Conservation (phyloP, 1,140 invertebrate genomes). For the Condylostylus longicornis region DNA sequence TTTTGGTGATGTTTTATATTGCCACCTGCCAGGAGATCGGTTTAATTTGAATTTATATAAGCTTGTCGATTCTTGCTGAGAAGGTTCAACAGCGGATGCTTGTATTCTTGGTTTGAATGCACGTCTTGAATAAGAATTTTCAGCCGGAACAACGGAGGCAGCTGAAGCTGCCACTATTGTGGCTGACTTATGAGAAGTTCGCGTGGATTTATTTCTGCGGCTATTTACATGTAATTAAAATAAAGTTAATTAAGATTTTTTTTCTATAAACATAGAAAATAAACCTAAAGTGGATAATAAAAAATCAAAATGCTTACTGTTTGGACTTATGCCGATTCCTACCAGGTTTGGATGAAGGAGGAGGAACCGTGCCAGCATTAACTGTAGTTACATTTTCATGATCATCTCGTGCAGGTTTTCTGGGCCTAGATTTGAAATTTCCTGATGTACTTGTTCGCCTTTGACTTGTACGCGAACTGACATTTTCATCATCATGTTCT, state of each 20-base stretch:
- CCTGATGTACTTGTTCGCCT: slow-evolving; percentile 33
- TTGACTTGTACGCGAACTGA: too few relatives aligned
- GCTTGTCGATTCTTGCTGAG: slow-evolving; percentile 36
- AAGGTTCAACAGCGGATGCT: slow-evolving; percentile 37
- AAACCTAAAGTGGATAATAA: too few relatives aligned
- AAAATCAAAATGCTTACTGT: too few relatives aligned
- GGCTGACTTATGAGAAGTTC: slow-evolving; percentile 26
- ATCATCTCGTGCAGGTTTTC: slow-evolving; percentile 1
- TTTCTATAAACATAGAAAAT: too few relatives aligned
- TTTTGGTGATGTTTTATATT: slow-evolving; percentile 75
- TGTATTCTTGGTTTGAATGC: slow-evolving; percentile 44
- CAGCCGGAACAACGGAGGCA: slow-evolving; percentile 31
- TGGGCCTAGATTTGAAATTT: slow-evolving; percentile 34
- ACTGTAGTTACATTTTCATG: not conserved
- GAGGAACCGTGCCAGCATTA: too few relatives aligned
- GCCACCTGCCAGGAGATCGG: slow-evolving; percentile 63
- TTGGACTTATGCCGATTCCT: too few relatives aligned
- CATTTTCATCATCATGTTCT: slow-evolving; percentile 31
- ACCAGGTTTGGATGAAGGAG: too few relatives aligned
- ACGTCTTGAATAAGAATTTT: slow-evolving; percentile 33
- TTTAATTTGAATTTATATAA: slow-evolving; percentile 62
- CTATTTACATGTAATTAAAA: too few relatives aligned
- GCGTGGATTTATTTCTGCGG: too few relatives aligned
- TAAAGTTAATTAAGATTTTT: too few relatives aligned
- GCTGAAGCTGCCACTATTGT: slow-evolving; percentile 24